Conservation (phyloP, 1,140 invertebrate genomes). For the Maniola jurtina region DNA sequence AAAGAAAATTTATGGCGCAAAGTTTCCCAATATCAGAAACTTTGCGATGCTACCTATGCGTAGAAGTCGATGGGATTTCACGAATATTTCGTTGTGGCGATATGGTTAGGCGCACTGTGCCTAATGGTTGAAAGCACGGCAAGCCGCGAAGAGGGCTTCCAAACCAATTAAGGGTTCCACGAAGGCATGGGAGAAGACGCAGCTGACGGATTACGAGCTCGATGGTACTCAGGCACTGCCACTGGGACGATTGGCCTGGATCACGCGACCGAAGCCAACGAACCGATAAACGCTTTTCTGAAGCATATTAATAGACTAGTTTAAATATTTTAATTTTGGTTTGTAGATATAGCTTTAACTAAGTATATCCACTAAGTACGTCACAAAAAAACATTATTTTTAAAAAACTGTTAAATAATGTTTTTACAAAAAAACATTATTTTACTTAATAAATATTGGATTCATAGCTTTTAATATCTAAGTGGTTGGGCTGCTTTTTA, state of each 20-base stretch:
- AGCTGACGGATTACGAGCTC: constrained; percentile 73
- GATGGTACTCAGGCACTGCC: constrained; percentile 67
- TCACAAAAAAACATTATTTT: no score
- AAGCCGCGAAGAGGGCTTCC: constrained; percentile 73
- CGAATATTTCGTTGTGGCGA: constrained; percentile 70
- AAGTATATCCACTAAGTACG: no score
- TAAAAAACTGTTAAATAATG: no score
- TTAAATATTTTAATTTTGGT: constrained; percentile 7
- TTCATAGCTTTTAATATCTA: no score
- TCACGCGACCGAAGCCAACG: constrained; percentile 53
- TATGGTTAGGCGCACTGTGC: constrained; percentile 70
- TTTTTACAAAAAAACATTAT: not conserved
- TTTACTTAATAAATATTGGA: no score
- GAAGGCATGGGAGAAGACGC: constrained; percentile 67
- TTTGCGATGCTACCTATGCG: constrained; percentile 46
- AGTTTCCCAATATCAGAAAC: constrained; percentile 47
- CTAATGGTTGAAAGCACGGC: constrained; percentile 67
- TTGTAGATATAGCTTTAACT: no score
- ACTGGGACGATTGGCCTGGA: constrained; percentile 53
- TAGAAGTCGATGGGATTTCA: constrained; percentile 63
- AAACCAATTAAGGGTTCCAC: constrained; percentile 75
- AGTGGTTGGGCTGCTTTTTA: no score
- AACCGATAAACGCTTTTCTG: constrained; percentile 27
- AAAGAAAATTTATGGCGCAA: constrained; percentile 49
- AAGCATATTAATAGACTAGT: not conserved